Percentiles rank a stretch among this genome's conserved stretches.
phyloP scores from a whole-genome alignment of 2,888 invertebrate species.

The Heteropelma amictum region DNA sequence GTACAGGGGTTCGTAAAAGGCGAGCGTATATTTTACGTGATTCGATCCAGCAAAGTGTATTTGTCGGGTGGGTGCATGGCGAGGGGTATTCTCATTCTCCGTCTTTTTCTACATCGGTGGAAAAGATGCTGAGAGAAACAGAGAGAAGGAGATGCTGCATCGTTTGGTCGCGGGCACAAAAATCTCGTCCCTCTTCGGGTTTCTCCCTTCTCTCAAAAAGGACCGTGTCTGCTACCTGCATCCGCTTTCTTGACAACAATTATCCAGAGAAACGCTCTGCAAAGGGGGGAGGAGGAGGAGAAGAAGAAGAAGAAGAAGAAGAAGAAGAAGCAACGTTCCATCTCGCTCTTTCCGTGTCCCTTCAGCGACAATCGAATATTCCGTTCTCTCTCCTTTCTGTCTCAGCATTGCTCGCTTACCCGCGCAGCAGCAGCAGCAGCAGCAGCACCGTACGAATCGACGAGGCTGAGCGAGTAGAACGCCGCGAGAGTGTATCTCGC shows the following conservation, averaged over 20 bases:
- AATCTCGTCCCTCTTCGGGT: constrained; percentile 41
- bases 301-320: constrained; percentile 10
- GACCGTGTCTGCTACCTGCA: constrained; percentile 58
- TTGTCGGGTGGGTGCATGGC: constrained; percentile 12
- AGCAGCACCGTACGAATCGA: too few species aligned
- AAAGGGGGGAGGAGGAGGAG: constrained; percentile 37
- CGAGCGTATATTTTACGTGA: constrained; percentile 27
- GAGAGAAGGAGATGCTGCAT: constrained; percentile 2
- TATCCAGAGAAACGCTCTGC: constrained; percentile 59
- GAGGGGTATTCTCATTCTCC: constrained; percentile 13
- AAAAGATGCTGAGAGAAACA: neutral
- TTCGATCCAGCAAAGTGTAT: constrained; percentile 5
- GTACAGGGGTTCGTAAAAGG: too few species aligned
- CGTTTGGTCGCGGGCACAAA: constrained; percentile 48
- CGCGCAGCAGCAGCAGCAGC: too few species aligned
- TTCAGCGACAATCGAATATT: too few species aligned
- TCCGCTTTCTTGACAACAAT: constrained; percentile 62
- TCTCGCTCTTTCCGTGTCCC: constrained; percentile 38
- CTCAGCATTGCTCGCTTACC: too few species aligned
- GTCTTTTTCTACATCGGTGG: neutral
- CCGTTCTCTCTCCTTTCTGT: too few species aligned
- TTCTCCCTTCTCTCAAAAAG: constrained; percentile 55
- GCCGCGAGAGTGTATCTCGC: neutral
- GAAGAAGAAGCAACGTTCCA: neutral
- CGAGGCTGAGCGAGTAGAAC: neutral